Evolutionary conservation across 2,113 vertebrate genomes (phyloP).

Genomic region (Tyrannus savana): DNA sequence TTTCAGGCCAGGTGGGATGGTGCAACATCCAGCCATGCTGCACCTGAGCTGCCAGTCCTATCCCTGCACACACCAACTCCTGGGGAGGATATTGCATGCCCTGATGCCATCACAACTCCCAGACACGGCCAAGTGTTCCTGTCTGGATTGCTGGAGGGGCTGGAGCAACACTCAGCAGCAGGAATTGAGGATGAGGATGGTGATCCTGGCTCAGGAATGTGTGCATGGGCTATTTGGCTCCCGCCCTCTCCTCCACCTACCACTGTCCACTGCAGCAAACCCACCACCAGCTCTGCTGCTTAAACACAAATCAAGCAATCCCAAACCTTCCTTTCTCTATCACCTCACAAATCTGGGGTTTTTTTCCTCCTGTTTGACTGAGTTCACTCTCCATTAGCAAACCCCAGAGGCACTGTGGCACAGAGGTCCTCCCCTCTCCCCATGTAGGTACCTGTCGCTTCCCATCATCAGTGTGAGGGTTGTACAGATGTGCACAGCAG

Average conservation of each 20-base stretch:
- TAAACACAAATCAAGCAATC: background rate
- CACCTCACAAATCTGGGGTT: background rate
- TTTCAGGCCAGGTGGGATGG: background rate
- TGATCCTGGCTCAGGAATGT: background rate
- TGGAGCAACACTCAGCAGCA: background rate
- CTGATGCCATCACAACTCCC: background rate
- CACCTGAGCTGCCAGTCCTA: background rate
- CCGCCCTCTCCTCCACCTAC: background rate
- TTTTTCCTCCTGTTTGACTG: too few relatives aligned
- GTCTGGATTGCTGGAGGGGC: fast-evolving
- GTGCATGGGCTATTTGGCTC: background rate
- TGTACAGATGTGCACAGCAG: background rate
- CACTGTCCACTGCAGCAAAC: background rate
- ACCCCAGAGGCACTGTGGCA: background rate
- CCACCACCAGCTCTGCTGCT: background rate
- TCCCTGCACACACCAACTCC: fast-evolving
- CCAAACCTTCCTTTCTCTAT: background rate
- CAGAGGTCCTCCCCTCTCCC: background rate
- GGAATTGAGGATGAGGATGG: background rate
- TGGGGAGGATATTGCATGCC: background rate
- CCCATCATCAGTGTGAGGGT: background rate
- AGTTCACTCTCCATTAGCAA: background rate
- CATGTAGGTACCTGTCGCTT: background rate
- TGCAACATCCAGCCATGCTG: background rate
- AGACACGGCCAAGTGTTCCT: background rate